Percentiles rank a stretch among this genome's conserved stretches.
Evolutionary conservation across 2,888 invertebrate species (phyloP).

Genomic region (Rhingia campestris): DNA sequence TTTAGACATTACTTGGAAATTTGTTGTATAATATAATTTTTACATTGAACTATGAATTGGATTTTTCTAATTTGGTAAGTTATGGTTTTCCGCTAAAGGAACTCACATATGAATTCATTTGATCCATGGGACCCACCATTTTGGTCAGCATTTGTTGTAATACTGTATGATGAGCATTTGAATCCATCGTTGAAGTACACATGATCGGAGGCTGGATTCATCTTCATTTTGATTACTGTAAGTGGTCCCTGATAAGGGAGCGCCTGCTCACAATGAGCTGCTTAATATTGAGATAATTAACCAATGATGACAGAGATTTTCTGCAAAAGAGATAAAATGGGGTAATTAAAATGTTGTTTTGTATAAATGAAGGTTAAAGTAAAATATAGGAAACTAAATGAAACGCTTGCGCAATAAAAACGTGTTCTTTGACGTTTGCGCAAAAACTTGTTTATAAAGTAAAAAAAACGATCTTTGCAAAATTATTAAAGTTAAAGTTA

Average conservation of each 20-base stretch:
- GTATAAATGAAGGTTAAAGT: not conserved
- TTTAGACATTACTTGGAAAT: not conserved
- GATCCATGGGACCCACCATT: conserved; percentile 84
- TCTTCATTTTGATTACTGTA: conserved; percentile 77
- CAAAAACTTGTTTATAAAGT: too few species aligned
- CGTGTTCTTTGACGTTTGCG: too few species aligned
- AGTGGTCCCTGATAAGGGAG: conserved; percentile 46
- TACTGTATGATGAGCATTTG: conserved; percentile 81
- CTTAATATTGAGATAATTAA: not conserved
- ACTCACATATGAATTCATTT: conserved; percentile 84
- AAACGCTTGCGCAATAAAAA: too few species aligned
- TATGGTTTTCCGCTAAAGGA: conserved; percentile 16
- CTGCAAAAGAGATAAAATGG: conserved; percentile 24
- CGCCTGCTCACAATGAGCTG: conserved; percentile 11
- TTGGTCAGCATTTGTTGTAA: conserved; percentile 79
- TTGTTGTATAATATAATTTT: not conserved
- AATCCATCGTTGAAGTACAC: conserved; percentile 82
- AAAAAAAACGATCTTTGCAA: too few species aligned
- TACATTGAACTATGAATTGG: not conserved
- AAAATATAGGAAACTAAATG: too few species aligned
- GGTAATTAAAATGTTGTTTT: not conserved
- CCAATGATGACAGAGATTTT: conserved; percentile 1
- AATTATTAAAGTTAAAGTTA: too few species aligned
- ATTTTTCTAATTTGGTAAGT: not conserved
- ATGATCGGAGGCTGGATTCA: conserved; percentile 80